Base-by-base conservation (phyloP, 2,113 vertebrate species). In the Setophaga petechia region DNA sequence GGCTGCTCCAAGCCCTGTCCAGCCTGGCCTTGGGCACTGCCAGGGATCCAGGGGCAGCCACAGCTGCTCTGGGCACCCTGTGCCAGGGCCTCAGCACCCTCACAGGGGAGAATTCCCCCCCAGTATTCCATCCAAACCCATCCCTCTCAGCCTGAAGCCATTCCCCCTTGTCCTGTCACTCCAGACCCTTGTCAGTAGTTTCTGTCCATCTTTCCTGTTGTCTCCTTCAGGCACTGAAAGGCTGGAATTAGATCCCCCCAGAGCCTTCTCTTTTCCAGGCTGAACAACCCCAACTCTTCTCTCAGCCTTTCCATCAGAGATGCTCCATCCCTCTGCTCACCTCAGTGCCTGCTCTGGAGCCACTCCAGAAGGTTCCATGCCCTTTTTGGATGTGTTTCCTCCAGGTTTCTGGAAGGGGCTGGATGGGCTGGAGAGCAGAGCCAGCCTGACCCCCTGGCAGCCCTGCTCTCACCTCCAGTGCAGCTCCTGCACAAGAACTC, bases 91-190 rank as follows among this genome's bases (percentile, higher is more conserved):
- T 72, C 0, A 0, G 3, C 41, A 35, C 49, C 41, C 49, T 57
- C 28, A 0, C 7, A 57, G 41, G 16, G 24, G 11, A 17, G 0
- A 6, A 41, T 55, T 41, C 5, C 9, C 1, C 6, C 7, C 11
- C 57, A 57, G 6, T 12, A 9, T 57, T 30, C 35, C 1, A 31
- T 15, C 49, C 31, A 55, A 55, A 30, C 24, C 28, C 10, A 4
- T 39, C 12, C 31, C 41, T 49, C 2, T 9, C 43, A 49, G 35
- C 15, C 3, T 47, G 21, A 43, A 35, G 20, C 35, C 43, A 35
- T 35, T 43, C 2, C 9, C 28, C 12, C 10, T 39, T 41, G 35
- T 43, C 52, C 11, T 55, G 73, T 33, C 46, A 8, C 54, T 68
- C 37, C 73, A 68, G 37, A 33, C 33, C 37, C 12, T 55, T 35